Percentiles rank a stretch among this genome's conserved stretches.
These are phyloP conservation scores for Notoglanidium macrostoma DNA, from an alignment of 2,797 vertebrate genomes.

Conservation along the genomic window DNA sequence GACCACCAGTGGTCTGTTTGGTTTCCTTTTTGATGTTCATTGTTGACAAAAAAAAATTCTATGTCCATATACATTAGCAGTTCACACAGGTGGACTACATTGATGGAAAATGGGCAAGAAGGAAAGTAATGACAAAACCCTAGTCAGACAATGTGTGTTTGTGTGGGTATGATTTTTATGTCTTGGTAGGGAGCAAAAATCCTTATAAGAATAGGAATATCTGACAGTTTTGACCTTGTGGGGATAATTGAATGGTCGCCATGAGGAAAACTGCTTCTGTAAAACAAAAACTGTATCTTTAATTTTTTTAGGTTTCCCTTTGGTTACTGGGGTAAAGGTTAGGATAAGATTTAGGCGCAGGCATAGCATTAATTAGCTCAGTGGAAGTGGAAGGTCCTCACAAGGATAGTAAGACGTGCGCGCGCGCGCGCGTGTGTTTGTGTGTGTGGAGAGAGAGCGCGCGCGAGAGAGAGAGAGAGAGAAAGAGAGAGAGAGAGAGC, in stretches of 20 bases:
- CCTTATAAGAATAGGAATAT: not conserved
- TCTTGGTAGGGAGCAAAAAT: not conserved
- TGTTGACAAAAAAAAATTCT: not conserved
- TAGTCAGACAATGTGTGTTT: not conserved
- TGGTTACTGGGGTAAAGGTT: not conserved
- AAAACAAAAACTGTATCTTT: not conserved
- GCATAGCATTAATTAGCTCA: not conserved
- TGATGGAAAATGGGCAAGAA: not conserved
- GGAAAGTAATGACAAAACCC: not conserved
- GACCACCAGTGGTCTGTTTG: not conserved
- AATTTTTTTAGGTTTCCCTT: not conserved
- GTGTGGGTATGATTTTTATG: conserved; percentile 1
- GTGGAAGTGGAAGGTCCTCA: conserved; percentile 1
- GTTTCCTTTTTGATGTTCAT: no score
- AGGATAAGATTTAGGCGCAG: not conserved
- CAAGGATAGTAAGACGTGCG: not conserved
- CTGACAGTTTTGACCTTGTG: conserved; percentile 13
- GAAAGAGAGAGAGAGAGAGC: conserved; percentile 47
- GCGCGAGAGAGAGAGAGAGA: not conserved
- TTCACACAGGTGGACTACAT: not conserved
- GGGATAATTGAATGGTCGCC: not conserved
- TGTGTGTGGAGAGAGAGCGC: not conserved
- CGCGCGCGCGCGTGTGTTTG: not conserved
- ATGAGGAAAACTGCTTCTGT: not conserved
- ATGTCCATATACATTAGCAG: not conserved